Evolutionary conservation across 2,113 vertebrate species (phyloP), one percentile per base, ranked within the genome.

Genomic region (Cercocebus atys): DNA sequence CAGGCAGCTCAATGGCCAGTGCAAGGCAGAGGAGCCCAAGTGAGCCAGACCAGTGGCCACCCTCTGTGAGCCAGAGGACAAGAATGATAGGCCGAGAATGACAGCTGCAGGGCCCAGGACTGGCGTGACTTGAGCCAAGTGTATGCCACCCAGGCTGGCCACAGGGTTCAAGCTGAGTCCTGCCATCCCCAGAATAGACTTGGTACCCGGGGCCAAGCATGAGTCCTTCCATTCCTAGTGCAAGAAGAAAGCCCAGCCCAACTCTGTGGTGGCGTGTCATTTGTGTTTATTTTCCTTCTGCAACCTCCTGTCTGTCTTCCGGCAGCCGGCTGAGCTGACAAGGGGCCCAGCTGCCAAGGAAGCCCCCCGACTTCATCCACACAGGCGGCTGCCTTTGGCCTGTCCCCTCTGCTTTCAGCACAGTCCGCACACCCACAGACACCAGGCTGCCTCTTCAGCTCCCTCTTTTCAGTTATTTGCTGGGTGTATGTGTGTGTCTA

Each of bases 221-320:
- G 55, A 80, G 30, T 20, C 25, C 84, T 88, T 96, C 47, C 73
- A 16, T 27, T 32, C 47, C 94, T 68, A 32, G 57, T 59, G 22
- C 38, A 79, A 88, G 76, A 75, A 84, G 89, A 55, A 23, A 92
- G 35, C 16, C 18, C 61, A 95, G 80, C 38, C 92, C 95, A 45
- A 25, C 38, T 84, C 88, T 75, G 78, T 18, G 20, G 20, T 27
- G 11, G 57, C 35, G 40, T 76, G 12, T 92, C 35, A 52, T 87
- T 72, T 68, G 16, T 94, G 59, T 89, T 25, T 93, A 17, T 47
- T 97, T 97, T 98, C 95, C 78, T 97, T 88, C 78, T 93, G 30
- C 40, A 0, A 64, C 57, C 16, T 70, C 57, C 2, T 43, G 23
- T 78, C 70, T 92, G 79, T 93, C 80, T 88, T 83, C 78, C 0